Percentiles rank a stretch among this genome's conserved stretches.
Evolutionary conservation across 2,797 vertebrate species (phyloP).

Genomic region (Catharus ustulatus): DNA sequence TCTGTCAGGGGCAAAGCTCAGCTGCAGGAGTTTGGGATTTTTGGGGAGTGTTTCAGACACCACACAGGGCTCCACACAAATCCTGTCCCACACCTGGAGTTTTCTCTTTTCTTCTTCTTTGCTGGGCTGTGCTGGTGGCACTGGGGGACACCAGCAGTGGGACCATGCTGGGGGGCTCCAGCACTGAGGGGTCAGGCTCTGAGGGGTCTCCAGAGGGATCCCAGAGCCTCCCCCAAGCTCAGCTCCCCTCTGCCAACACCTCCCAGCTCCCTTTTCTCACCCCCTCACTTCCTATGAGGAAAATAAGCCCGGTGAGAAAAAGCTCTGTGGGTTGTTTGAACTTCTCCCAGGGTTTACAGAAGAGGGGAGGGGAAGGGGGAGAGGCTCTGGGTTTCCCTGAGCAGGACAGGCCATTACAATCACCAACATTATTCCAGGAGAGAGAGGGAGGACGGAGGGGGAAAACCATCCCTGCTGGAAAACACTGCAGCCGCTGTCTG

Average conservation of each 20-base stretch:
- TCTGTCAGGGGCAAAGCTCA: no score
- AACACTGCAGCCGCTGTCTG: conserved; percentile 71
- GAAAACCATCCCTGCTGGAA: conserved; percentile 56
- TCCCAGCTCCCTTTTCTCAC: neutral
- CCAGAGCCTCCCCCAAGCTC: neutral
- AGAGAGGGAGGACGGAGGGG: neutral
- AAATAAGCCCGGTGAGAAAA: conserved; percentile 58
- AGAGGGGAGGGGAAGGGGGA: conserved; percentile 35
- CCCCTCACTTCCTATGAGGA: conserved; percentile 57
- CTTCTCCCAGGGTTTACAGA: conserved; percentile 56
- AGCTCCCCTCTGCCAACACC: neutral
- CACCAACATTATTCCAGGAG: conserved; percentile 61
- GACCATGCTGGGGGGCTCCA: fast-evolving
- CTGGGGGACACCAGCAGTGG: fast-evolving
- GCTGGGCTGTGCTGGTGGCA: fast-evolving
- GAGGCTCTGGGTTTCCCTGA: conserved; percentile 29
- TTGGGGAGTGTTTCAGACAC: neutral
- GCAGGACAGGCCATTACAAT: conserved; percentile 36
- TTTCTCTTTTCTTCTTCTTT: no score
- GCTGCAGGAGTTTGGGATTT: neutral
- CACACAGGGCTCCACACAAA: fast-evolving
- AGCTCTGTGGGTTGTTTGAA: conserved; percentile 33
- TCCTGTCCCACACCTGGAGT: fast-evolving
- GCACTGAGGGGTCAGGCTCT: fast-evolving
- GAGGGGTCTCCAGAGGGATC: neutral